Evolutionary conservation across 2,888 invertebrate genomes (phyloP).

Genomic region (Balanococcus diminutus): DNA sequence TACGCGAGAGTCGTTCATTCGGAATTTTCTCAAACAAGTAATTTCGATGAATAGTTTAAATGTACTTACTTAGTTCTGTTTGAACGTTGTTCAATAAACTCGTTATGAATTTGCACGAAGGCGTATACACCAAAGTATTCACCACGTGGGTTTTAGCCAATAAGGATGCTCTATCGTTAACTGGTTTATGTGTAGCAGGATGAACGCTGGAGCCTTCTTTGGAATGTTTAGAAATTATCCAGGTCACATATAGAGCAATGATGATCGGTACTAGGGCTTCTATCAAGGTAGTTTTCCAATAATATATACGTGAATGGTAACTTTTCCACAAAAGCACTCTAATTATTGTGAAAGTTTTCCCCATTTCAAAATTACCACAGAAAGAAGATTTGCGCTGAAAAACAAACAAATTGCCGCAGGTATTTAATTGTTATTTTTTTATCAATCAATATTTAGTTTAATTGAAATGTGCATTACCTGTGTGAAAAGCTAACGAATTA

Average conservation of each 20-base stretch:
- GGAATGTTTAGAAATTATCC: neutral
- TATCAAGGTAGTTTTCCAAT: slow-evolving; percentile 56
- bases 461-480: too few species aligned
- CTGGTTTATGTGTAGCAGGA: neutral
- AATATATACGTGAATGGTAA: slow-evolving; percentile 55
- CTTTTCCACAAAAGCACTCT: slow-evolving; percentile 57
- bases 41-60: neutral
- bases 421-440: too few species aligned
- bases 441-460: too few species aligned
- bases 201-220: neutral
- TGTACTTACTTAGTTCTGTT: neutral
- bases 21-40: too few species aligned
- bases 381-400: neutral
- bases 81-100: neutral
- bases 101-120: neutral
- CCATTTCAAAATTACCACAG: neutral
- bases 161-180: neutral
- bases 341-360: slow-evolving; percentile 25
- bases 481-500: too few species aligned
- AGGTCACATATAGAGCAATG: slow-evolving; percentile 36
- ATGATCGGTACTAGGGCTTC: slow-evolving; percentile 56
- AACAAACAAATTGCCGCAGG: too few species aligned
- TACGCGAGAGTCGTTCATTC: neutral
- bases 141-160: neutral
- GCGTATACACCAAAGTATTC: neutral